Evolutionary conservation across 2,113 vertebrate genomes (phyloP).

Genomic region (Aviceda subcristata): DNA sequence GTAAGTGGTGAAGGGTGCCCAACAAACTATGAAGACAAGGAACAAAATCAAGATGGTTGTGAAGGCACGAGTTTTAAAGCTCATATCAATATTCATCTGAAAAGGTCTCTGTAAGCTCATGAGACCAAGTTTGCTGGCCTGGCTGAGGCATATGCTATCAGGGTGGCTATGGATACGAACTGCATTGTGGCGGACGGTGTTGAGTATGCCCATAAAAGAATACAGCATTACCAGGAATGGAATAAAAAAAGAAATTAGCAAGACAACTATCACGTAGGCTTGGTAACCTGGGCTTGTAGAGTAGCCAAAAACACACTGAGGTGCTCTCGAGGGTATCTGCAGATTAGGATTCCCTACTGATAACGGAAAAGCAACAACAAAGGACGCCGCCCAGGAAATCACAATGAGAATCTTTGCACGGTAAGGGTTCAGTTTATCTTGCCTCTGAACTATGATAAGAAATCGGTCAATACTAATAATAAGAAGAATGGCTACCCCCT

Average conservation of each 20-base stretch:
- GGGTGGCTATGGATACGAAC: slow-evolving; percentile 94
- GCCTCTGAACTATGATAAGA: slow-evolving; percentile 96
- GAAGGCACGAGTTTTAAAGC: slow-evolving; percentile 99
- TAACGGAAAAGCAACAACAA: slow-evolving; percentile 88
- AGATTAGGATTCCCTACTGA: slow-evolving; percentile 87
- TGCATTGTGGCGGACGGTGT: slow-evolving; percentile 93
- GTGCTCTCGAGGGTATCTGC: slow-evolving; percentile 87
- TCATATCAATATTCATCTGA: slow-evolving; percentile 97
- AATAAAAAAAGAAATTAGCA: slow-evolving; percentile 90
- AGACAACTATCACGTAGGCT: slow-evolving; percentile 87
- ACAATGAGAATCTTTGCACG: slow-evolving; percentile 90
- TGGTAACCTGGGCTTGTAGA: slow-evolving; percentile 83
- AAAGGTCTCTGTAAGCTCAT: slow-evolving; percentile 95
- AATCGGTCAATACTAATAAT: slow-evolving; percentile 98
- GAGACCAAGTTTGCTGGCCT: slow-evolving; percentile 95
- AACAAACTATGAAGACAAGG: slow-evolving; percentile 92
- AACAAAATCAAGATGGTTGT: slow-evolving; percentile 98
- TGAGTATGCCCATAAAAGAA: slow-evolving; percentile 94
- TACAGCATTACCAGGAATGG: slow-evolving; percentile 94
- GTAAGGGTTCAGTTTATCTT: slow-evolving; percentile 92
- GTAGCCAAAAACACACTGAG: slow-evolving; percentile 95
- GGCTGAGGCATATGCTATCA: slow-evolving; percentile 92
- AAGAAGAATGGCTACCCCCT: slow-evolving; percentile 91
- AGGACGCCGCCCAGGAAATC: slow-evolving; percentile 87
- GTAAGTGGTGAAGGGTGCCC: slow-evolving; percentile 93